Evolutionary conservation across 2,113 vertebrate species (phyloP).

Genomic region (Spermophilus dauricus): DNA sequence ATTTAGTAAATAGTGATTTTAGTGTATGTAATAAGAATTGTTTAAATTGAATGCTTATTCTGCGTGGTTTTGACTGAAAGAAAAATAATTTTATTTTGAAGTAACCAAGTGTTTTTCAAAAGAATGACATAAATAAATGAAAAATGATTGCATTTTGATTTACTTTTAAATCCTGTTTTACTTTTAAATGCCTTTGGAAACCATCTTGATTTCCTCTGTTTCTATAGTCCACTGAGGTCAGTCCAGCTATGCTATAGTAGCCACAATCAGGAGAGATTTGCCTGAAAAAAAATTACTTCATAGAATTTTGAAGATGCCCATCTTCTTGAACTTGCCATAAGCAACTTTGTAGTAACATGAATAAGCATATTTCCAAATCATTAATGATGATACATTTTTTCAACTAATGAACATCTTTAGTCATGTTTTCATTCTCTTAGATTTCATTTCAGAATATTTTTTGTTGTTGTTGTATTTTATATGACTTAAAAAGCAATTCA

Average conservation of each 20-base stretch:
- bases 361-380: background rate
- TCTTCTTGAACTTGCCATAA: background rate
- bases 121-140: background rate
- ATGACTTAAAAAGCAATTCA: background rate
- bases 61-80: background rate
- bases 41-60: slow-evolving; percentile 12
- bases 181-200: background rate
- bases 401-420: background rate
- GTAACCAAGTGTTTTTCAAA: background rate
- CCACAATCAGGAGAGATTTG: background rate
- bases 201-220: background rate
- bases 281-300: background rate
- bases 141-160: background rate
- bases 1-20: background rate
- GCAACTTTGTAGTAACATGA: background rate
- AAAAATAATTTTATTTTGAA: background rate
- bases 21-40: background rate
- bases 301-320: background rate
- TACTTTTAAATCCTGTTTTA: background rate
- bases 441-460: background rate
- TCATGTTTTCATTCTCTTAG: background rate
- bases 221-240: background rate
- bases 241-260: background rate
- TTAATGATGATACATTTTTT: background rate
- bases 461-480: background rate